Percentiles rank a stretch among this genome's conserved stretches.
phyloP scores from a whole-genome alignment of 2,888 invertebrate genomes.

The Caenorhabditis drosophilae region DNA sequence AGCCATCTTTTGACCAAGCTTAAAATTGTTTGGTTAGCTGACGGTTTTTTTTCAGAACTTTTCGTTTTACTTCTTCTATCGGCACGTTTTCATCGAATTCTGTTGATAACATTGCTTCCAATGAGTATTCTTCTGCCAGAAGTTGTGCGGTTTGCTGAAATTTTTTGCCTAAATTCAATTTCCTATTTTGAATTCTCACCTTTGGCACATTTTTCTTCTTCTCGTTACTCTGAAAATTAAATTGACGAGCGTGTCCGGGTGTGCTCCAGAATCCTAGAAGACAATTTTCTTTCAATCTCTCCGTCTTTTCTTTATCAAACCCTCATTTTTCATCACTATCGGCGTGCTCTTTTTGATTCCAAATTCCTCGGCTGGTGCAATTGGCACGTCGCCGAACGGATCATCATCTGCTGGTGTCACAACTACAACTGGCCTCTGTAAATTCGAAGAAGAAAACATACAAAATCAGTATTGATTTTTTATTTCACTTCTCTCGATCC shows the following conservation, averaged over 20 bases:
- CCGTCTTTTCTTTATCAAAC: too few relatives aligned
- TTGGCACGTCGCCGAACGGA: constrained; percentile 47
- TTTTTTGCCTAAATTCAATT: too few relatives aligned
- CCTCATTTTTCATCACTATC: too few relatives aligned
- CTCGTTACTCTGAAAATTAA: not conserved
- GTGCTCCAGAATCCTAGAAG: too few relatives aligned
- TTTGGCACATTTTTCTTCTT: constrained; percentile 1
- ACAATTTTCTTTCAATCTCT: too few relatives aligned
- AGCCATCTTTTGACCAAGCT: constrained; percentile 42
- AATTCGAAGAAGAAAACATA: too few relatives aligned
- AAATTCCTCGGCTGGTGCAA: constrained; percentile 37
- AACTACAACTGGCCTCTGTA: constrained; percentile 31
- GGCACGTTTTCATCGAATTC: constrained; percentile 24
- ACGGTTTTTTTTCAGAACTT: not conserved
- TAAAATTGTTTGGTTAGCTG: not conserved
- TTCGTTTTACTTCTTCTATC: constrained; percentile 7
- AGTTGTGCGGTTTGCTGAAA: constrained; percentile 18
- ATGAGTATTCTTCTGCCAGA: constrained; percentile 22
- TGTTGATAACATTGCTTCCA: constrained; percentile 33
- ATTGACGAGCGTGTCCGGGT: too few relatives aligned
- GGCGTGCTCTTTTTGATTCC: constrained; percentile 43
- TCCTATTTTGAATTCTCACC: too few relatives aligned
- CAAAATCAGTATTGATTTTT: too few relatives aligned
- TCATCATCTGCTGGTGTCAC: constrained; percentile 48
- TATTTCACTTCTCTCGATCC: not conserved